phyloP scores from a whole-genome alignment of 2,888 invertebrate species.

The Thymelicus acteon region DNA sequence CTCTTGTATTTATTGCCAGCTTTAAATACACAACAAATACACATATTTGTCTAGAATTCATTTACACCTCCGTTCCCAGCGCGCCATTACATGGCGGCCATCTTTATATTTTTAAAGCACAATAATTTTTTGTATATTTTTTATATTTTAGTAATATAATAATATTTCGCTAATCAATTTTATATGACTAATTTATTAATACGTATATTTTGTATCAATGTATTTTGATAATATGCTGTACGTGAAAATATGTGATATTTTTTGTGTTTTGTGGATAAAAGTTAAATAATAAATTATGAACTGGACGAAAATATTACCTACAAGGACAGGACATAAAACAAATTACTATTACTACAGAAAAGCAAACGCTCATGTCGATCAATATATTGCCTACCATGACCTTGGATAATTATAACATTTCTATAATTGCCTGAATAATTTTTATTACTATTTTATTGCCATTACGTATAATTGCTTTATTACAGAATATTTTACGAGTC shows the following conservation, averaged over 20 bases:
- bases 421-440: constrained; percentile 1
- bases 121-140: constrained; percentile 31
- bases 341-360: background rate
- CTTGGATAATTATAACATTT: background rate
- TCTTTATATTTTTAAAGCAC: constrained; percentile 29
- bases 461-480: constrained; percentile 35
- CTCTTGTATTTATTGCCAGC: constrained; percentile 48
- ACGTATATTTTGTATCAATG: constrained; percentile 26
- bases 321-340: background rate
- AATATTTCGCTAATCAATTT: constrained; percentile 33
- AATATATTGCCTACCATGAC: background rate
- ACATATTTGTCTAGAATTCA: constrained; percentile 63
- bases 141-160: constrained; percentile 24
- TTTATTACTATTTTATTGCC: constrained; percentile 40
- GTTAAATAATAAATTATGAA: constrained; percentile 18
- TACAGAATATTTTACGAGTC: constrained; percentile 14
- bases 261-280: constrained; percentile 3
- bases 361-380: background rate
- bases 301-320: constrained; percentile 4
- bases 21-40: constrained; percentile 53
- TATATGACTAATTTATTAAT: constrained; percentile 30
- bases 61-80: constrained; percentile 55
- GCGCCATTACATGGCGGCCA: constrained; percentile 68
- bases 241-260: constrained; percentile 6
- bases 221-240: constrained; percentile 13